Evolutionary conservation across 2,113 vertebrate genomes (phyloP).

Genomic region (Indri indri): DNA sequence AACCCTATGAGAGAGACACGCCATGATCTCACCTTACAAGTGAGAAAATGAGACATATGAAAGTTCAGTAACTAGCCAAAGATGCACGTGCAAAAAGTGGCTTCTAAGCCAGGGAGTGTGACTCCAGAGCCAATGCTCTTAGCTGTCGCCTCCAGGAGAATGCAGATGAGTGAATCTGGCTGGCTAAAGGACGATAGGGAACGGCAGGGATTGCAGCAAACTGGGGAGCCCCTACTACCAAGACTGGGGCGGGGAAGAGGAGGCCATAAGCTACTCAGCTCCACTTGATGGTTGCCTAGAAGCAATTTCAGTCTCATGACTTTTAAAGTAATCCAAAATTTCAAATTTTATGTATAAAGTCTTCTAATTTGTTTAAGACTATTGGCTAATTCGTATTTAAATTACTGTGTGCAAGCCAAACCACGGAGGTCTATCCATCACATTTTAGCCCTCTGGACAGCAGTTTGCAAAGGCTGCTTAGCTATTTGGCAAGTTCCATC

Average conservation of each 20-base stretch:
- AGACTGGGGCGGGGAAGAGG: no score
- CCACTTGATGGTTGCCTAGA: not conserved
- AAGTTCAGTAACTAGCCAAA: not conserved
- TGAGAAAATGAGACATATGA: not conserved
- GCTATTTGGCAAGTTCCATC: not conserved
- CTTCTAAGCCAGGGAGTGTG: not conserved
- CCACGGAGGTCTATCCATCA: not conserved
- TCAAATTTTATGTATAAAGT: not conserved
- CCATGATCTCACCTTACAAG: not conserved
- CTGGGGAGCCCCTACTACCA: not conserved
- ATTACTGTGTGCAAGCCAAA: not conserved
- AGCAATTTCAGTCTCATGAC: not conserved
- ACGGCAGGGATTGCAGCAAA: not conserved
- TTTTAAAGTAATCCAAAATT: not conserved
- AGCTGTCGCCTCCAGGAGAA: not conserved
- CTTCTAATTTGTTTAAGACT: not conserved
- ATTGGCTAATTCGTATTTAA: not conserved
- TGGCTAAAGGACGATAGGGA: no score
- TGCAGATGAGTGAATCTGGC: not conserved
- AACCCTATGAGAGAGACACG: not conserved
- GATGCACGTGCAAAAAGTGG: not conserved
- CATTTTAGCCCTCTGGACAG: not conserved
- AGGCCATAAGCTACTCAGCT: not conserved
- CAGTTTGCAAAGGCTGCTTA: not conserved
- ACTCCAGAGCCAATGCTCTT: not conserved